Evolutionary conservation across 2,113 vertebrate genomes (phyloP), one percentile per base, ranked within the genome.

Genomic region (Osmerus mordax): DNA sequence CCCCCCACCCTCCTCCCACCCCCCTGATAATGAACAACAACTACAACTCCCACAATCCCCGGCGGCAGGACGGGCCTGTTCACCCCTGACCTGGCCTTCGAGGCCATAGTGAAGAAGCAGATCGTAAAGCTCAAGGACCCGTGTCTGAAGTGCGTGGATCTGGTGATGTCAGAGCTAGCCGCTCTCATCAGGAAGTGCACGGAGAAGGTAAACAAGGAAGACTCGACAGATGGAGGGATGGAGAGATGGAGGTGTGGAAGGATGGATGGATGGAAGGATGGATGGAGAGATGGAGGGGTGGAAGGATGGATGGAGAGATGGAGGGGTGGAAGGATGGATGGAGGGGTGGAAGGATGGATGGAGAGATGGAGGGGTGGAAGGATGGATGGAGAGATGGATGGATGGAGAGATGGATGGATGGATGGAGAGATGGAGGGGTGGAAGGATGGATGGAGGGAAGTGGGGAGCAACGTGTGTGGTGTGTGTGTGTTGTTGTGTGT

Each of bases 101-200:
- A 98, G 88, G 96, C 96, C 87, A 99, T 99, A 69, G 96, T 99
- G 86, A 99, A 99, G 92, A 97, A 99, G 92, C 97, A 98, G 91
- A 86, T 99, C 89, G 93, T 97, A 88, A 98, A 99, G 92, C 93
- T 99, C 91, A 99, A 97, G 91, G 95, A 98, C 87, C 97, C 97
- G 4, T 97, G 96, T 87, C 93, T 99, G 85, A 99, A 99, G 81
- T 98, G 97, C 25, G 95, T 98, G 74, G 96, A 99, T 87, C 88
- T 97, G 84, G 97, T 99, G 80, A 93, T 99, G 85, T 94, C 94
- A 86, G 96, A 98, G 90, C 90, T 99, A 75, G 94, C 94, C 78
- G 91, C 91, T 78, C 94, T 97, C 78, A 94, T 97, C 89, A 93
- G 92, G 87, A 97, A 98, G 89, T 97, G 96, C 87, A 94, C 95